Conservation (phyloP, 2,888 invertebrate genomes). For the Pandemis corylana region DNA sequence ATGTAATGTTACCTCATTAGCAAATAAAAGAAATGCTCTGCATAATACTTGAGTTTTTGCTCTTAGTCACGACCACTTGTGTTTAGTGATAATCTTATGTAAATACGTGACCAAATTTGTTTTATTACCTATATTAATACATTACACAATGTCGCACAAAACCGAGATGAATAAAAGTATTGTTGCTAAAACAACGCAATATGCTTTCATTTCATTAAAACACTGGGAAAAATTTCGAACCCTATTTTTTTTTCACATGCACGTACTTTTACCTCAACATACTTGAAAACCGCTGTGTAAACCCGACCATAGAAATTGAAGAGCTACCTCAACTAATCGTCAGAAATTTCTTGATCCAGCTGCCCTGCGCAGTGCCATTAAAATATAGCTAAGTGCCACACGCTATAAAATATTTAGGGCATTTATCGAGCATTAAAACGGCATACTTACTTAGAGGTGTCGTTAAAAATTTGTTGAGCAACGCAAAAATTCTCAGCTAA, state of each 20-base stretch:
- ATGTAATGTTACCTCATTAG: constrained; percentile 18
- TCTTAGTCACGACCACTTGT: neutral
- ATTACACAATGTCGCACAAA: no score
- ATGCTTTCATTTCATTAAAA: no score
- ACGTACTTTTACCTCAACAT: no score
- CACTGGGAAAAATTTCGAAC: no score
- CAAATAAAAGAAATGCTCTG: neutral
- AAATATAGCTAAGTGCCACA: constrained; percentile 32
- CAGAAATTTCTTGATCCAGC: constrained; percentile 9
- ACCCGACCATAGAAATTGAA: neutral
- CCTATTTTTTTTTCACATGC: no score
- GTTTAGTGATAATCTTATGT: neutral
- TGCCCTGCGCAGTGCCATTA: constrained; percentile 7
- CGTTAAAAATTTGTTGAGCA: constrained; percentile 7
- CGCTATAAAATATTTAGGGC: constrained; percentile 35
- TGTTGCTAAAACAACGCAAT: no score
- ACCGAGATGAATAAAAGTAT: no score
- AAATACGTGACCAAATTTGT: neutral
- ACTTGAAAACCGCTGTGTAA: no score
- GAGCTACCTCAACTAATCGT: constrained; percentile 11
- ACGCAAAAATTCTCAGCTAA: neutral
- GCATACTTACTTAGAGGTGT: constrained; percentile 9
- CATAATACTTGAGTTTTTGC: neutral
- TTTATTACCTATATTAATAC: neutral
- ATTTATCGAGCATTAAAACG: constrained; percentile 19